A percentile compares a stretch with the other conserved stretches of the same genome.
These are phyloP conservation scores for Leptinotarsa undecemlineata DNA, from an alignment of 1,140 invertebrate genomes.

Conservation along the genomic window DNA sequence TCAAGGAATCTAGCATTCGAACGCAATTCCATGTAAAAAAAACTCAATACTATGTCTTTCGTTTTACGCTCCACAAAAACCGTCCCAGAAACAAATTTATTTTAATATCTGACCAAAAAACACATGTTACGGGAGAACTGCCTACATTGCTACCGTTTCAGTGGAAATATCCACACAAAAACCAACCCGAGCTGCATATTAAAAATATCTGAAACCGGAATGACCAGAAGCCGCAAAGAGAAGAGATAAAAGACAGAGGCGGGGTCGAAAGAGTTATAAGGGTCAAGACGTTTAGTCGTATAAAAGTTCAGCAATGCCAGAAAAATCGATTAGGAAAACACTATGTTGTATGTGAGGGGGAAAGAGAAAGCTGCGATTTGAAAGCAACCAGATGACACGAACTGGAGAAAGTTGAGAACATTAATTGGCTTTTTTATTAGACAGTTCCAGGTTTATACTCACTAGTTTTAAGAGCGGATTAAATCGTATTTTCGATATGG, in stretches of 20 bases:
- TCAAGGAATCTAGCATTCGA: not conserved
- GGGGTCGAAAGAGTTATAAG: not conserved
- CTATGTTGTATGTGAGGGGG: too few species aligned
- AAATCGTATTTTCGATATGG: too few species aligned
- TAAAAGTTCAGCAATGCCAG: too few species aligned
- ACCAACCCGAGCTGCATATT: conserved; percentile 23
- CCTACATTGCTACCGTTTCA: conserved; percentile 28
- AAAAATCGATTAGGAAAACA: too few species aligned
- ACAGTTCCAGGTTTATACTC: too few species aligned
- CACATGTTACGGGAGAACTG: conserved; percentile 25
- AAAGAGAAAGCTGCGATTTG: too few species aligned
- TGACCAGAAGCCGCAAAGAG: conserved; percentile 20
- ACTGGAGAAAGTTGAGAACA: too few species aligned
- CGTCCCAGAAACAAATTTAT: conserved; percentile 19
- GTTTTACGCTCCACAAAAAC: not conserved
- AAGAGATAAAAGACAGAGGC: not conserved
- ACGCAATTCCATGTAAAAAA: not conserved
- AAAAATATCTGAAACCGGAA: conserved; percentile 30
- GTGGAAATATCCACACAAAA: conserved; percentile 23
- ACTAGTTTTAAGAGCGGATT: too few species aligned
- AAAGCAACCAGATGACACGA: too few species aligned
- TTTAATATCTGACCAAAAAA: conserved; percentile 27
- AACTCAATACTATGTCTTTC: conserved; percentile 7
- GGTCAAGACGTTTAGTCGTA: too few species aligned
- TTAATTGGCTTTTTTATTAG: too few species aligned